A percentile compares a stretch with the other conserved stretches of the same genome.
phyloP scores from a whole-genome alignment of 2,797 vertebrate species.

The Acomys russatus region DNA sequence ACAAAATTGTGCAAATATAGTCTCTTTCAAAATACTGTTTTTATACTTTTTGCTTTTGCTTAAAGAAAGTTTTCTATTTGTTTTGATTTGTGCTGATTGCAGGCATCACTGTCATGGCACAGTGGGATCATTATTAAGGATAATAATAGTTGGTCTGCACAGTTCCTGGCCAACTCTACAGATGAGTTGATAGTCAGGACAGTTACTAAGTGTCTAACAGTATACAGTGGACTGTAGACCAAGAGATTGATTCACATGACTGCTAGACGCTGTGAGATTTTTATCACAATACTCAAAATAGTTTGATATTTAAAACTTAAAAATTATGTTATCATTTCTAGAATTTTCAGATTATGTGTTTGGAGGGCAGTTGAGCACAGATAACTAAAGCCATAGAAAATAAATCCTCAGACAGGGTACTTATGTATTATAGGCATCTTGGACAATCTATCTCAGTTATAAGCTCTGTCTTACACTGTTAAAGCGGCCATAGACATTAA shows the following conservation, averaged over 20 bases:
- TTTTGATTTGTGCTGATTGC: not conserved
- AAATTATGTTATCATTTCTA: constrained; percentile 23
- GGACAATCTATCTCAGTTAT: not conserved
- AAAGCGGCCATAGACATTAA: not conserved
- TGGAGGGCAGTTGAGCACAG: not conserved
- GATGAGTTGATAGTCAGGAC: not conserved
- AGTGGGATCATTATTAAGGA: not conserved
- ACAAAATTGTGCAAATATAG: not conserved
- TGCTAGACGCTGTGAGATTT: not conserved
- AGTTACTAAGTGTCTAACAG: not conserved
- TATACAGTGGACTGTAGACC: not conserved
- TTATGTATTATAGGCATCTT: constrained; percentile 1
- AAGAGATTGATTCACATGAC: not conserved
- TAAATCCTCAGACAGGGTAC: not conserved
- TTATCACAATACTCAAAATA: not conserved
- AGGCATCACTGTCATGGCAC: not conserved
- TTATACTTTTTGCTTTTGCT: not conserved
- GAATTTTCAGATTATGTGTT: constrained; percentile 6
- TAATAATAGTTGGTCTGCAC: not conserved
- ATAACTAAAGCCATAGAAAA: not conserved
- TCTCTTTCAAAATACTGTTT: not conserved
- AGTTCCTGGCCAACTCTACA: not conserved
- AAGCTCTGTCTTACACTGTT: not conserved
- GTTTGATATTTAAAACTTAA: not conserved
- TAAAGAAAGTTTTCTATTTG: not conserved